Base-by-base conservation (phyloP, 2,113 vertebrate genomes). In the Pholis gunnellus region DNA sequence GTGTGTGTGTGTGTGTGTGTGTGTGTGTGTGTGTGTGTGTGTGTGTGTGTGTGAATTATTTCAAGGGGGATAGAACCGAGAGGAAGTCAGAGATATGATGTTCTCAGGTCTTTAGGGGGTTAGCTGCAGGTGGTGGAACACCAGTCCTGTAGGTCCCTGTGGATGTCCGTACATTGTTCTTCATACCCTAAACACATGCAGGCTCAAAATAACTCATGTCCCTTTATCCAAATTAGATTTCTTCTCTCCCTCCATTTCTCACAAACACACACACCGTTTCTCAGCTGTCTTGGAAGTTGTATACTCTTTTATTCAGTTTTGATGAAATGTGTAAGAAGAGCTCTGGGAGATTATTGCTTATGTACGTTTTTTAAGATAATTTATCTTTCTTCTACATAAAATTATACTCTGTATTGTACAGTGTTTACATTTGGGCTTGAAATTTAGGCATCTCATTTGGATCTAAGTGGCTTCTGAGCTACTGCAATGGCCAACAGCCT, bases 61-160 rank as follows among this genome's bases (percentile, higher is more conserved):
- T 83, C 36, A 76, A 63, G 57, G 69, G 60, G 81, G 20, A 81
- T 36, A 38, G 38, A 78, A 63, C 29, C 68, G 73, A 86, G 68
- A 64, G 70, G 22, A 78, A 74, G 83, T 88, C 50, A 78, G 65
- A 70, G 82, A 81, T 66, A 84, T 54, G 82, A 85, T 84, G 83
- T 81, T 88, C 36, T 66, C 79, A n/a, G 87, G 77, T 77, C 81
- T 86, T 84, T 67, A 44, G 70, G 79, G 86, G 82, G 18, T 69
- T 79, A 25, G 71, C 84, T 87, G 84, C 76, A 88, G 86, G 87
- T 88, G 66, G 42, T 79, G 44, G 25, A 84, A 85, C 82, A 88
- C 86, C 68, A 89, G 78, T 36, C 78, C 81, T 83, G 75, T 79
- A 86, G 87, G 81, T 89, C 88, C 83, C 81, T 71, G 74, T 59